phyloP scores from a whole-genome alignment of 2,888 invertebrate species.

The Piscicola geometra region DNA sequence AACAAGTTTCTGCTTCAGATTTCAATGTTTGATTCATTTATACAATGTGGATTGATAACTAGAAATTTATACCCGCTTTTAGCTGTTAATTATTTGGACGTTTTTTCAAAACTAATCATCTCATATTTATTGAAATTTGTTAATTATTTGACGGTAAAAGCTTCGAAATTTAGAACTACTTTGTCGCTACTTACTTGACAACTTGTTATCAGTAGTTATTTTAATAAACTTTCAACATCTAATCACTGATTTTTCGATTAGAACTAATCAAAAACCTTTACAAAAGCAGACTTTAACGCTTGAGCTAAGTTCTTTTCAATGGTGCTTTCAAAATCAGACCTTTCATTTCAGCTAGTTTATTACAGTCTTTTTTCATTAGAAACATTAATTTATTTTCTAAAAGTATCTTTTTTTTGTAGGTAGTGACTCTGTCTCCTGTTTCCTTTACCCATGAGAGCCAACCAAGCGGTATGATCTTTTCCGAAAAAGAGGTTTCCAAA shows the following conservation, averaged over 20 bases:
- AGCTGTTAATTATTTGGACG: neutral
- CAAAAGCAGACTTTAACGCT: neutral
- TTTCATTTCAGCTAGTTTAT: neutral
- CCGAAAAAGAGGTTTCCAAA: neutral
- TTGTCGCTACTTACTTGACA: neutral
- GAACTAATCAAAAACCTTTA: neutral
- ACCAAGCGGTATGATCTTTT: neutral
- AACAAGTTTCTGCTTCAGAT: neutral
- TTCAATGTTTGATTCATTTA: neutral
- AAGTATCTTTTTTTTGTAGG: slow-evolving; percentile 9
- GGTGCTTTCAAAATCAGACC: neutral
- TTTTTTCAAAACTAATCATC: neutral
- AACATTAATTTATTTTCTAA: neutral
- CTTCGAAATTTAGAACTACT: neutral
- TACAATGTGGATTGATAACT: too few species aligned
- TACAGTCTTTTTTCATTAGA: neutral
- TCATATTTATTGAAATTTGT: neutral
- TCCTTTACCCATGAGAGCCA: slow-evolving; percentile 12
- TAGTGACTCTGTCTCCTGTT: neutral
- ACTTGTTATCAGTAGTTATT: neutral
- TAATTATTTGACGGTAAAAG: neutral
- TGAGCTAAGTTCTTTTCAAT: neutral
- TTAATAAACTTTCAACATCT: slow-evolving; percentile 16
- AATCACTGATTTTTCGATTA: slow-evolving; percentile 4
- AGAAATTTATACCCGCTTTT: neutral